Percentiles rank a stretch among this genome's conserved stretches.
Conservation (phyloP, 2,113 vertebrate genomes). For the Pithys albifrons region DNA sequence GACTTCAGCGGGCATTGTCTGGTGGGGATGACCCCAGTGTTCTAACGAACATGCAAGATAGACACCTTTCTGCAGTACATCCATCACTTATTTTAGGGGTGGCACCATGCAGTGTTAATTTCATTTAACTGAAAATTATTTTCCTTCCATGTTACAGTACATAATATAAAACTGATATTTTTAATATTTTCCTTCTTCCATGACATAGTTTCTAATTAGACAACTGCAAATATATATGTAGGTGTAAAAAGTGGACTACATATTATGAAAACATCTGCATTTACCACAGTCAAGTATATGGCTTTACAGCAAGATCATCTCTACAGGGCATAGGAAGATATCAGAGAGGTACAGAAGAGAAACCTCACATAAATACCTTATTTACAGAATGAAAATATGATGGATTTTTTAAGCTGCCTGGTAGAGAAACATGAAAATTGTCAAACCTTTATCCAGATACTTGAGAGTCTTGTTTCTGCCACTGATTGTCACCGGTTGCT, state of each 20-base stretch:
- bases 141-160: constrained; percentile 15
- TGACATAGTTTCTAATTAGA: neutral
- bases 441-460: neutral
- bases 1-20: neutral
- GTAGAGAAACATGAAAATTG: neutral
- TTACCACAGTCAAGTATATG: neutral
- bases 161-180: neutral
- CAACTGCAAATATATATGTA: neutral
- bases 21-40: neutral
- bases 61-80: neutral
- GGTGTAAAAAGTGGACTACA: neutral
- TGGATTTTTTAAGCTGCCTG: neutral
- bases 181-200: neutral
- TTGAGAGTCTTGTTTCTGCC: neutral
- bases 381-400: neutral
- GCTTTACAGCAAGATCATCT: neutral
- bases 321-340: neutral
- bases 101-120: neutral
- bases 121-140: constrained; percentile 36
- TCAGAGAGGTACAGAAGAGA: neutral
- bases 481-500: neutral
- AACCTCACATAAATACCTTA: neutral
- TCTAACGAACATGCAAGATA: neutral
- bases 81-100: neutral
- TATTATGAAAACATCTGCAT: neutral